Percentiles rank a stretch among this genome's conserved stretches.
Conservation (phyloP, 2,888 invertebrate genomes). For the Ommatoiulus sabulosus region DNA sequence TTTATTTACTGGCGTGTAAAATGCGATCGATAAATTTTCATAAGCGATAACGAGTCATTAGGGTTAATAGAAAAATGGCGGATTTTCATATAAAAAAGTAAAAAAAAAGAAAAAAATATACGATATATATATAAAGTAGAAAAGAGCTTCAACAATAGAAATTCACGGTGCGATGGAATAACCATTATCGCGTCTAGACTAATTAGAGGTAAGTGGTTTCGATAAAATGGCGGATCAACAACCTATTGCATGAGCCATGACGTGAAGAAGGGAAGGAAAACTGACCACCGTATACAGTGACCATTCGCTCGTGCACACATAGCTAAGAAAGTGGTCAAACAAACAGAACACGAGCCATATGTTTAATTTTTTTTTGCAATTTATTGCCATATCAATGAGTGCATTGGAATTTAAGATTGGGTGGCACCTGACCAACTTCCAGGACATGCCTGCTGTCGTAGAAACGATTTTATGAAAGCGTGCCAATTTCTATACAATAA, state of each 20-base stretch:
- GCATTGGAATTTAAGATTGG: too few relatives aligned
- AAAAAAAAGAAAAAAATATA: neutral
- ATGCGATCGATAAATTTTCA: slow-evolving; percentile 22
- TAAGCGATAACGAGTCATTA: slow-evolving; percentile 15
- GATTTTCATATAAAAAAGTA: neutral
- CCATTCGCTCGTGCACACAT: too few relatives aligned
- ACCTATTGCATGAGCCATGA: neutral
- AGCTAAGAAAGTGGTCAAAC: too few relatives aligned
- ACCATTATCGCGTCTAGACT: neutral
- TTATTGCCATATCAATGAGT: too few relatives aligned
- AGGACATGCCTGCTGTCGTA: too few relatives aligned
- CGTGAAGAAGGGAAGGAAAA: too few relatives aligned
- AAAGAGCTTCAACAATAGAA: neutral
- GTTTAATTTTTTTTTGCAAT: too few relatives aligned
- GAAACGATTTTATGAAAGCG: too few relatives aligned
- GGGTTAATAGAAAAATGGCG: neutral
- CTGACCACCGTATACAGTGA: too few relatives aligned
- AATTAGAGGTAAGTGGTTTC: neutral
- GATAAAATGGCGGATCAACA: neutral
- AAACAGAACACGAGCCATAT: too few relatives aligned
- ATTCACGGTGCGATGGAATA: neutral
- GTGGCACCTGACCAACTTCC: too few relatives aligned
- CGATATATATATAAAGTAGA: neutral
- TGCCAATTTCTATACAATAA: too few relatives aligned
- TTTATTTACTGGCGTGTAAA: slow-evolving; percentile 6